Conservation (phyloP, 2,797 vertebrate genomes). For the Mormyrops attenuatus region DNA sequence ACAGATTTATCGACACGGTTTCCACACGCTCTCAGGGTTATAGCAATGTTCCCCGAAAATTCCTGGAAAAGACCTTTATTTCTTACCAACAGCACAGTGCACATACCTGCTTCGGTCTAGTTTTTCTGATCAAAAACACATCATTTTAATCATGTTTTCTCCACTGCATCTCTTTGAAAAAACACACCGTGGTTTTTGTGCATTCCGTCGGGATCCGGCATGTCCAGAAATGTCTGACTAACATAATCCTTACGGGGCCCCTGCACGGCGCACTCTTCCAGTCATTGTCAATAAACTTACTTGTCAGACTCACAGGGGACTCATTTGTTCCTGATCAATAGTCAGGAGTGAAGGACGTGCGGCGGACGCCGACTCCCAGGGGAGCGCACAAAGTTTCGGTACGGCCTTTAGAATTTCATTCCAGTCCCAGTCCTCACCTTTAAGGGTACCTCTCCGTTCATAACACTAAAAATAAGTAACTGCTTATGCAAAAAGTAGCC, state of each 20-base stretch:
- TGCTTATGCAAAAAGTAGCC: not conserved
- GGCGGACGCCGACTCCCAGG: not conserved
- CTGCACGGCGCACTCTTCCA: not conserved
- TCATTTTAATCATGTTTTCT: not conserved
- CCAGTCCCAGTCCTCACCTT: not conserved
- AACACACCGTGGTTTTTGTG: not conserved
- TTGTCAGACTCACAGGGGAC: not conserved
- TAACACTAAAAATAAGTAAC: not conserved
- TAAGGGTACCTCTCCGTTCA: not conserved
- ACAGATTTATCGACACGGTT: not conserved
- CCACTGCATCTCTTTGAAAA: not conserved
- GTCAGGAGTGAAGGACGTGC: constrained; percentile 7
- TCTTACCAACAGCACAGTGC: not conserved
- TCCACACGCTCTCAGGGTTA: not conserved
- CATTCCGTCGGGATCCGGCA: not conserved
- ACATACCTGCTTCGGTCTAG: not conserved
- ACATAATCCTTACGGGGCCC: not conserved
- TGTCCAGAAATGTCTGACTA: constrained; percentile 12
- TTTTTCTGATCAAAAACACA: not conserved
- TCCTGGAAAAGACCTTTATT: not conserved
- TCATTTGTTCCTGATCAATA: constrained; percentile 17
- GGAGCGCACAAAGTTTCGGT: not conserved
- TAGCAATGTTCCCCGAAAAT: not conserved
- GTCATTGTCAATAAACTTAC: constrained; percentile 14
- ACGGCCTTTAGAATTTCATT: not conserved